These are phyloP conservation scores for Bambusicola thoracicus DNA, from an alignment of 2,113 vertebrate genomes.

Conservation along the genomic window DNA sequence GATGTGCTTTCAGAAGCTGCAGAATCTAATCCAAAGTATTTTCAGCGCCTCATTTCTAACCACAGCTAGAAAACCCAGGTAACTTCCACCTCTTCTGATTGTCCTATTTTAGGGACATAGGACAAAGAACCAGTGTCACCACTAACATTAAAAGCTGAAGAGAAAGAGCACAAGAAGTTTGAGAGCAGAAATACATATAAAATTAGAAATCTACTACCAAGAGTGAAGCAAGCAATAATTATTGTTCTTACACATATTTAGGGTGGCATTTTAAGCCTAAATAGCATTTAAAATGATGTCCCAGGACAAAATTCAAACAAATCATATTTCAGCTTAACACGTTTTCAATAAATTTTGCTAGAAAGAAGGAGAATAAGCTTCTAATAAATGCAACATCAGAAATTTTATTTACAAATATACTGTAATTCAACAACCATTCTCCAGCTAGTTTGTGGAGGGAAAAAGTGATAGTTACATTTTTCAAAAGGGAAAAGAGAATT, in stretches of 20 bases:
- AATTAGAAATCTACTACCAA: neutral
- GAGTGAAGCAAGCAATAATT: neutral
- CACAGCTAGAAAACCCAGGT: neutral
- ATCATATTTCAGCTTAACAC: neutral
- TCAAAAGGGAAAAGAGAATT: conserved; percentile 49
- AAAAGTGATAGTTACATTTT: conserved; percentile 61
- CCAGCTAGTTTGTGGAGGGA: conserved; percentile 40
- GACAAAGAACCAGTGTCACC: neutral
- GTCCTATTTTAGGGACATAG: neutral
- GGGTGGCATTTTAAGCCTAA: neutral
- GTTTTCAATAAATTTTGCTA: neutral
- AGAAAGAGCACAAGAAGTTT: neutral
- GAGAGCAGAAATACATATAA: neutral
- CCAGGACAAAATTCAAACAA: neutral
- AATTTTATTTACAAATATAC: conserved; percentile 84
- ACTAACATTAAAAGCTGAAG: neutral
- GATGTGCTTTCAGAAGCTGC: neutral
- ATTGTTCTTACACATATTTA: neutral
- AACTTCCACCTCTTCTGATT: neutral
- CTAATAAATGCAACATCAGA: conserved; percentile 72
- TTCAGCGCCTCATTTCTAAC: neutral
- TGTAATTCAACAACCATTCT: conserved; percentile 62
- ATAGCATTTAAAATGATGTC: neutral
- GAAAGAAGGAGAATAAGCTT: neutral
- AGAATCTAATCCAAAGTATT: neutral